These are phyloP conservation scores for Ciconia stormi DNA, from an alignment of 2,113 vertebrate species.

Conservation along the genomic window DNA sequence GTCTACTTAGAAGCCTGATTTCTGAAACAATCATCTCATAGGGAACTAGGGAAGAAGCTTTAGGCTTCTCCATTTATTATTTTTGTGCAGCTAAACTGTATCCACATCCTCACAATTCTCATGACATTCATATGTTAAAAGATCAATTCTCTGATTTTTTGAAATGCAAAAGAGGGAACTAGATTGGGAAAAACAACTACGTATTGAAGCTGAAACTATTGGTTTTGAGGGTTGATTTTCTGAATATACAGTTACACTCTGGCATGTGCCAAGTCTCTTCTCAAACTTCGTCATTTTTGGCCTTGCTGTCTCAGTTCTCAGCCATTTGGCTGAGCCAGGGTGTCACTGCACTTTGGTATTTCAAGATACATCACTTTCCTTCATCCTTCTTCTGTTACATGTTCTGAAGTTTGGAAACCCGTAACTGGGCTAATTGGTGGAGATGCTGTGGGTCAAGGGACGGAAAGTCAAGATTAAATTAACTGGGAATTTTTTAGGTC, in stretches of 20 bases:
- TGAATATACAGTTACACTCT: neutral
- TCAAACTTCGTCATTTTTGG: neutral
- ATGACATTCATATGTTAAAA: neutral
- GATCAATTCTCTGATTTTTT: neutral
- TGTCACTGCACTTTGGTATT: neutral
- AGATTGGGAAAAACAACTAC: neutral
- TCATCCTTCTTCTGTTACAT: neutral
- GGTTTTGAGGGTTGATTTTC: neutral
- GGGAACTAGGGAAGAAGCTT: neutral
- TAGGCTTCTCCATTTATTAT: neutral
- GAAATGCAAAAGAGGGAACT: neutral
- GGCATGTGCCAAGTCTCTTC: neutral
- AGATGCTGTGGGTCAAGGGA: neutral
- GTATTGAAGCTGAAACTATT: neutral
- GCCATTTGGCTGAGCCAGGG: neutral
- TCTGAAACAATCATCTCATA: neutral
- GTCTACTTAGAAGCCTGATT: neutral
- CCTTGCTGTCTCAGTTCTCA: neutral
- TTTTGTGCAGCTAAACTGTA: neutral
- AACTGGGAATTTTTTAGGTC: neutral
- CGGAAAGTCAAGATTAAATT: neutral
- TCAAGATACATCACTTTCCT: neutral
- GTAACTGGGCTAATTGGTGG: neutral
- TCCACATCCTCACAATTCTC: neutral
- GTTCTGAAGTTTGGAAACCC: neutral